These are phyloP conservation scores for Spondyliosoma cantharus DNA, from an alignment of 2,797 vertebrate genomes.

Conservation along the genomic window DNA sequence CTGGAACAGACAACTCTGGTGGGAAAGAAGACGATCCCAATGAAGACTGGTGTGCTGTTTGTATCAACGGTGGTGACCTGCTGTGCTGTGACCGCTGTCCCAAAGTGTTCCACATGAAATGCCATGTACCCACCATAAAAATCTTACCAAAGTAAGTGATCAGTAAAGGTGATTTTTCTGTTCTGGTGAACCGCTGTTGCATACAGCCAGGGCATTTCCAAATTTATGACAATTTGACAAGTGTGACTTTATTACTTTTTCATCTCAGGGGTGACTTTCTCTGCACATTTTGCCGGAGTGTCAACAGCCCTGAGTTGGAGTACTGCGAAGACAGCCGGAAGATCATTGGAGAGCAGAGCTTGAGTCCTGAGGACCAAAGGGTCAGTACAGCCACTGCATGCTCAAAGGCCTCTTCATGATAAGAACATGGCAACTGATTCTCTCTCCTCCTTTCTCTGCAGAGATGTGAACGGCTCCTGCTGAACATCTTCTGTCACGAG, in stretches of 20 bases:
- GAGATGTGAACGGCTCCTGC: constrained; percentile 97
- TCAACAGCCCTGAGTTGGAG: constrained; percentile 93
- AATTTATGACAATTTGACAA: neutral
- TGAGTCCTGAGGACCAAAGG: constrained; percentile 94
- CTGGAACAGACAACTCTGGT: constrained; percentile 63
- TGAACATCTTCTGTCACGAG: constrained; percentile 96
- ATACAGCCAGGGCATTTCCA: neutral
- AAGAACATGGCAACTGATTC: constrained; percentile 17
- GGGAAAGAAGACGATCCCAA: constrained; percentile 96
- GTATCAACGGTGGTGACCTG: constrained; percentile 96
- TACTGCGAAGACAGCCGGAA: constrained; percentile 95
- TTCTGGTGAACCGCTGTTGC: neutral
- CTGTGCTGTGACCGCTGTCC: constrained; percentile 98
- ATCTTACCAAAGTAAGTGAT: constrained; percentile 78
- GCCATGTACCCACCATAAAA: constrained; percentile 96
- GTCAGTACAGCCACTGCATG: constrained; percentile 76
- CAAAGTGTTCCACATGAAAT: constrained; percentile 99
- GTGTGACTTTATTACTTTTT: neutral
- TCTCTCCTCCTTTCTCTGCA: constrained; percentile 68
- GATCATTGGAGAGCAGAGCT: constrained; percentile 85
- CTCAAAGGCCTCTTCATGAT: neutral
- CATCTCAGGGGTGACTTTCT: constrained; percentile 94
- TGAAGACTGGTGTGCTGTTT: constrained; percentile 99
- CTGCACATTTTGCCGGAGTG: constrained; percentile 97
- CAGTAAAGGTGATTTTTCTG: neutral